Evolutionary conservation across 2,797 vertebrate species (phyloP), one percentile per base, ranked within the genome.

Genomic region (Garrulus glandarius): DNA sequence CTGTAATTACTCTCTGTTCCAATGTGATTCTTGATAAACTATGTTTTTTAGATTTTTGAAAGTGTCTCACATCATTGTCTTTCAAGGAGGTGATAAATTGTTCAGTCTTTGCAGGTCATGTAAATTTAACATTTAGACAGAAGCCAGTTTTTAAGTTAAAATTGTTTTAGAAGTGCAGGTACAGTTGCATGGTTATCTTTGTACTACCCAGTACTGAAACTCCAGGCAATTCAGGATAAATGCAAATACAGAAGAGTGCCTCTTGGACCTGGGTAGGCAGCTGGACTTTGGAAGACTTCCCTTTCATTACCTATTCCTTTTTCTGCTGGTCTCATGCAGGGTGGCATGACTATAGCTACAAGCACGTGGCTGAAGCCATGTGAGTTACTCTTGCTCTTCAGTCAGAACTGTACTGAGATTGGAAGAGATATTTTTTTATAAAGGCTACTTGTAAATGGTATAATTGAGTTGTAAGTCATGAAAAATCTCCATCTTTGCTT

Each of bases 261-360:
- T 76, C 63, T 91, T 78, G 89, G 69, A 84, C 80, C 46, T 49
- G 80, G 47, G 32, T 37, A 26, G 22, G 41, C 37, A 49, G 39
- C 29, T 96, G 92, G 70, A 87, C 89, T 96, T 94, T 80, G 78
- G 87, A 92, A 96, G 50, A 34, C 32, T 76, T 56, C 4, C 6
- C 13, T 16, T 39, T 15, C 24, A n/a, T 86, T 57, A 36, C 27
- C 12, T 37, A 12, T 23, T 80, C 36, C n/a, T 68, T 64, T 43
- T 85, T 69, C 64, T 91, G 64, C 57, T 80, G 68, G 36, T 85
- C 49, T 5, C 2, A 0, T 49, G 55, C 26, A 15, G 53, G 32
- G 36, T 86, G n/a, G 61, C 61, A 44, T 76, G 74, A 41, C 37
- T 65, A 2, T 21, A 63, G 63, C 61, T 81, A 5, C 37, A 55